Evolutionary conservation across 2,797 vertebrate species (phyloP).

Genomic region (Aythya fuligula): DNA sequence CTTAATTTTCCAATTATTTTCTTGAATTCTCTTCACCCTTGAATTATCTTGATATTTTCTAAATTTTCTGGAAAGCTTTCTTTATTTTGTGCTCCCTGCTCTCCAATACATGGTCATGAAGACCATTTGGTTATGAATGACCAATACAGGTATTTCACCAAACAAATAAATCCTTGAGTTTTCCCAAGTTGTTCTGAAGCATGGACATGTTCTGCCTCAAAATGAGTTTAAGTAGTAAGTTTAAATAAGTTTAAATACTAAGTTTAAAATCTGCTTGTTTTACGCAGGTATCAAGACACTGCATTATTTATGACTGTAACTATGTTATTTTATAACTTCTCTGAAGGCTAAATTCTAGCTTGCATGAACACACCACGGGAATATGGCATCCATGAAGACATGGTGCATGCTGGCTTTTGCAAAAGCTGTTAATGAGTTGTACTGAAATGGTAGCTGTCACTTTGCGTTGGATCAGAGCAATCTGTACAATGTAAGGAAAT

Average conservation of each 20-base stretch:
- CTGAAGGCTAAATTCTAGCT: conserved; percentile 23
- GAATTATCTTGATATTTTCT: not conserved
- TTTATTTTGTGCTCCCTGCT: not conserved
- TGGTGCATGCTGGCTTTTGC: not conserved
- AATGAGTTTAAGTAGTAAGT: conserved; percentile 37
- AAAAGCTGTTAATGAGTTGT: conserved; percentile 79
- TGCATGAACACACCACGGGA: not conserved
- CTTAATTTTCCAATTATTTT: conserved; percentile 33
- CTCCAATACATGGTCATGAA: not conserved
- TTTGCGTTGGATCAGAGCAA: conserved; percentile 76
- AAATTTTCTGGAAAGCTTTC: not conserved
- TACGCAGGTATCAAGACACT: not conserved
- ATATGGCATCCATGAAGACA: not conserved
- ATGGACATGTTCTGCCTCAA: conserved; percentile 3
- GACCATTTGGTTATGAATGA: no score
- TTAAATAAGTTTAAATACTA: conserved; percentile 46
- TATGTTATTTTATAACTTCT: conserved; percentile 15
- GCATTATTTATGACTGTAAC: conserved; percentile 32
- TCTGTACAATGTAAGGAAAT: conserved; percentile 84
- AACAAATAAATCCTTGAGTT: conserved; percentile 39
- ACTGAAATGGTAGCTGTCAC: conserved; percentile 79
- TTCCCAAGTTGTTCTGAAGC: conserved; percentile 41
- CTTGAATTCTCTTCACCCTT: not conserved
- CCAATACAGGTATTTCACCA: not conserved
- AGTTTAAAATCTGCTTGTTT: not conserved